A percentile compares a stretch with the other conserved stretches of the same genome.
Evolutionary conservation across 2,888 invertebrate genomes (phyloP).

Genomic region (Latheticus oryzae): DNA sequence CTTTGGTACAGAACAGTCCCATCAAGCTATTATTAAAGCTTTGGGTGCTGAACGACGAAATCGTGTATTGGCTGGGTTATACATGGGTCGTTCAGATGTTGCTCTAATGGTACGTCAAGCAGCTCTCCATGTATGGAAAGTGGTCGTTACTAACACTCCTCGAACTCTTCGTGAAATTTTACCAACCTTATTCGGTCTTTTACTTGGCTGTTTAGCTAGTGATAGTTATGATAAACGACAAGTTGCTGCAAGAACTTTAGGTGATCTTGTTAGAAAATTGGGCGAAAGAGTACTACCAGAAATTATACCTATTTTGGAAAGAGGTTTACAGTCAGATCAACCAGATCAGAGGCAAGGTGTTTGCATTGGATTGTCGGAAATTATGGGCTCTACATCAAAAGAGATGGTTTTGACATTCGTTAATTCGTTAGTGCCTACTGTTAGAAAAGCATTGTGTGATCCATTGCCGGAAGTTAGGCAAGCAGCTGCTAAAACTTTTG

Average conservation of each 20-base stretch:
- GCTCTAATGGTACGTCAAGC: constrained; percentile 97
- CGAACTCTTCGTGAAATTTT: constrained; percentile 95
- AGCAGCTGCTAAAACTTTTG: constrained; percentile 97
- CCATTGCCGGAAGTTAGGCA: constrained; percentile 90
- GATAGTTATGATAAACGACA: constrained; percentile 96
- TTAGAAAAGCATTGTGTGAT: constrained; percentile 94
- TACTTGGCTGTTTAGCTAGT: constrained; percentile 93
- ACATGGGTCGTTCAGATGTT: constrained; percentile 97
- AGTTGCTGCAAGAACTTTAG: constrained; percentile 94
- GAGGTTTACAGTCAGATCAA: constrained; percentile 90
- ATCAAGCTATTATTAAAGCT: constrained; percentile 88
- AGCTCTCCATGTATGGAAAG: constrained; percentile 99
- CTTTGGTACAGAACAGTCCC: constrained; percentile 97
- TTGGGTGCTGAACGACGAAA: constrained; percentile 89
- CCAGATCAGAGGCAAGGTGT: constrained; percentile 98
- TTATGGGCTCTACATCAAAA: constrained; percentile 94
- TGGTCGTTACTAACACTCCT: constrained; percentile 98
- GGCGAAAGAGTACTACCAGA: constrained; percentile 98
- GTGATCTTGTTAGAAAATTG: constrained; percentile 95
- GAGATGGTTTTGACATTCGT: constrained; percentile 94
- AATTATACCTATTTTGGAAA: constrained; percentile 97
- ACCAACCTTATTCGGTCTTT: constrained; percentile 90
- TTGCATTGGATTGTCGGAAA: constrained; percentile 97
- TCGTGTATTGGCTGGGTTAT: constrained; percentile 91
- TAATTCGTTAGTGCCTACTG: constrained; percentile 90